These are phyloP conservation scores for Lepidurus apus DNA, from an alignment of 1,140 invertebrate species.

Conservation along the genomic window DNA sequence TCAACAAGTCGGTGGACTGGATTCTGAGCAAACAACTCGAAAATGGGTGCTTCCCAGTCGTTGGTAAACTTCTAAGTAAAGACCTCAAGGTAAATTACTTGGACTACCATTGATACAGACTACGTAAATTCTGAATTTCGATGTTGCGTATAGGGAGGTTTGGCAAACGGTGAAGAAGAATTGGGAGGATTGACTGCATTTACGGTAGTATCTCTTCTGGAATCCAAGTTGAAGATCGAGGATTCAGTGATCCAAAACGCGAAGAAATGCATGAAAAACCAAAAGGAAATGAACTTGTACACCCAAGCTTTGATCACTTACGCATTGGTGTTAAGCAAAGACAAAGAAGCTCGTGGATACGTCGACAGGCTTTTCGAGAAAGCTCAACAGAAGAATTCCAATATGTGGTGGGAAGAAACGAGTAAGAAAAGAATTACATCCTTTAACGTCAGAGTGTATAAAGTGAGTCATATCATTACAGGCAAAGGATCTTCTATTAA, in stretches of 20 bases:
- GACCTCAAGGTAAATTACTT: constrained; percentile 29
- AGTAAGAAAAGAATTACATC: constrained; percentile 27
- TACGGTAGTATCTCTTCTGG: constrained; percentile 58
- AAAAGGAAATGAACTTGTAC: constrained; percentile 24
- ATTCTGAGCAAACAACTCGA: constrained; percentile 46
- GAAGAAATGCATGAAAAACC: background rate
- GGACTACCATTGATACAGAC: background rate
- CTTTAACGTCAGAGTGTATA: constrained; percentile 31
- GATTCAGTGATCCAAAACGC: constrained; percentile 40
- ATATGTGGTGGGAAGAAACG: background rate
- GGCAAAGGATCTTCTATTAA: constrained; percentile 46
- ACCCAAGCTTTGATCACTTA: constrained; percentile 52
- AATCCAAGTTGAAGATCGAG: constrained; percentile 39
- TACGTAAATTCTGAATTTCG: background rate
- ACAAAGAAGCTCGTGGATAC: constrained; percentile 32
- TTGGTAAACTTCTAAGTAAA: constrained; percentile 24
- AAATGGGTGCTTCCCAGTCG: constrained; percentile 54
- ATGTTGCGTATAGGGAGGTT: constrained; percentile 40
- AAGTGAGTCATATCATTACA: constrained; percentile 22
- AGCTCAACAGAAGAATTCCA: constrained; percentile 39
- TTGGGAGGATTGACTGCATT: constrained; percentile 60
- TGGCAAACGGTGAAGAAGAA: constrained; percentile 51
- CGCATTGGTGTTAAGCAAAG: constrained; percentile 50
- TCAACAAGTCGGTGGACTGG: constrained; percentile 46
- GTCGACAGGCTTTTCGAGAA: constrained; percentile 36